Evolutionary conservation across 1,140 invertebrate species (phyloP).

Genomic region (Chrysopa pallens): DNA sequence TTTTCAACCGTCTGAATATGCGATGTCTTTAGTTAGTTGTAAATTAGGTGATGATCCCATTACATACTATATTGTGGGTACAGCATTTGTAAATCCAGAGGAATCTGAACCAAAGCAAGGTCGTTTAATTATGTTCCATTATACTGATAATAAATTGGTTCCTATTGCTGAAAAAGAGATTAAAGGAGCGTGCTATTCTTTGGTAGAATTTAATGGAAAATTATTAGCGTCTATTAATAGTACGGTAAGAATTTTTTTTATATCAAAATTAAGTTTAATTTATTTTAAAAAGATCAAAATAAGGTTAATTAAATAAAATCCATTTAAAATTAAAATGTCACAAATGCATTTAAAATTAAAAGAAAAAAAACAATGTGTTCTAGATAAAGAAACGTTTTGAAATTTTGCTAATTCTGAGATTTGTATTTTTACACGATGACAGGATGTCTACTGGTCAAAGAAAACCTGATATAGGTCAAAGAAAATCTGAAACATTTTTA

Average conservation of each 20-base stretch:
- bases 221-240: slow-evolving; percentile 90
- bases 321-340: too few relatives aligned
- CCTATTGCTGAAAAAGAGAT: slow-evolving; percentile 93
- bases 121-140: slow-evolving; percentile 82
- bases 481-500: too few relatives aligned
- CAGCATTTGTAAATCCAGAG: slow-evolving; percentile 81
- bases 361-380: too few relatives aligned
- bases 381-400: too few relatives aligned
- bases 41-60: slow-evolving; percentile 81
- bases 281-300: too few relatives aligned
- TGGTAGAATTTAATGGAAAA: slow-evolving; percentile 91
- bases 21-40: slow-evolving; percentile 74
- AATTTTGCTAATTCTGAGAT: too few relatives aligned
- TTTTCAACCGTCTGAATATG: slow-evolving; percentile 75
- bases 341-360: too few relatives aligned
- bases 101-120: slow-evolving; percentile 85
- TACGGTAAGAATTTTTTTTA: slow-evolving; percentile 43
- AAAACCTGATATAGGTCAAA: too few relatives aligned
- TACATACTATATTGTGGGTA: slow-evolving; percentile 88
- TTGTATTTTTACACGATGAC: too few relatives aligned
- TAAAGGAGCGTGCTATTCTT: slow-evolving; percentile 76
- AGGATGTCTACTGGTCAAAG: too few relatives aligned
- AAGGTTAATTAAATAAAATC: too few relatives aligned
- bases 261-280: neutral
- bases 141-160: slow-evolving; percentile 72